Evolutionary conservation across 1,140 invertebrate species (phyloP).

Genomic region (Magallana gigas): DNA sequence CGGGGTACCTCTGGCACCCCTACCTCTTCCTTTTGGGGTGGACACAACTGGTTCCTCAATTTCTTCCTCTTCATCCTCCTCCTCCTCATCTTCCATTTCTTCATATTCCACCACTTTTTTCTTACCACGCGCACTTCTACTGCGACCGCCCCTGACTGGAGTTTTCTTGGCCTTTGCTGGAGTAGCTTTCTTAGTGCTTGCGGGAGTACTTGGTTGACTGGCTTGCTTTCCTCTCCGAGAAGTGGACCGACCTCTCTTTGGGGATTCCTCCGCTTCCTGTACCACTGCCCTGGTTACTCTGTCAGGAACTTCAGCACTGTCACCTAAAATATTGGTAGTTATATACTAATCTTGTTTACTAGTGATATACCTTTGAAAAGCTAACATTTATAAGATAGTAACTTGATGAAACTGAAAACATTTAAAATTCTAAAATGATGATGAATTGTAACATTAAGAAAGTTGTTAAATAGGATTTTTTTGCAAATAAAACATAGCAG

Average conservation of each 20-base stretch:
- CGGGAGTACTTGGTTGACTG: neutral
- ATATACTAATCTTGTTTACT: too few species aligned
- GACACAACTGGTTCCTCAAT: slow-evolving; percentile 36
- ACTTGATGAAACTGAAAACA: too few species aligned
- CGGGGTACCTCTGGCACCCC: slow-evolving; percentile 33
- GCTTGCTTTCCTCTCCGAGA: slow-evolving; percentile 34
- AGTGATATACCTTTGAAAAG: too few species aligned
- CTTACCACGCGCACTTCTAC: slow-evolving; percentile 33
- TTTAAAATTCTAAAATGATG: too few species aligned
- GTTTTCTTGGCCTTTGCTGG: slow-evolving; percentile 37
- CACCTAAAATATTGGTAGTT: slow-evolving; percentile 33
- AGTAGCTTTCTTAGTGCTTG: slow-evolving; percentile 30
- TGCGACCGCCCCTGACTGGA: neutral
- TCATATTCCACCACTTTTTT: slow-evolving; percentile 32
- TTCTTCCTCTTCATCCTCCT: slow-evolving; percentile 39
- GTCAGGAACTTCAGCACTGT: slow-evolving; percentile 41
- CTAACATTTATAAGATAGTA: too few species aligned
- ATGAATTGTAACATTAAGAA: too few species aligned
- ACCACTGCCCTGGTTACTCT: slow-evolving; percentile 56
- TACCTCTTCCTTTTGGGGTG: slow-evolving; percentile 15
- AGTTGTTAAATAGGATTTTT: too few species aligned
- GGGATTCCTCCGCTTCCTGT: slow-evolving; percentile 51
- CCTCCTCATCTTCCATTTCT: slow-evolving; percentile 35
- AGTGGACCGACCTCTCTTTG: slow-evolving; percentile 14
- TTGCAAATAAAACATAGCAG: too few species aligned